Conservation (phyloP, 2,888 invertebrate genomes). For the Tipula confusa region DNA sequence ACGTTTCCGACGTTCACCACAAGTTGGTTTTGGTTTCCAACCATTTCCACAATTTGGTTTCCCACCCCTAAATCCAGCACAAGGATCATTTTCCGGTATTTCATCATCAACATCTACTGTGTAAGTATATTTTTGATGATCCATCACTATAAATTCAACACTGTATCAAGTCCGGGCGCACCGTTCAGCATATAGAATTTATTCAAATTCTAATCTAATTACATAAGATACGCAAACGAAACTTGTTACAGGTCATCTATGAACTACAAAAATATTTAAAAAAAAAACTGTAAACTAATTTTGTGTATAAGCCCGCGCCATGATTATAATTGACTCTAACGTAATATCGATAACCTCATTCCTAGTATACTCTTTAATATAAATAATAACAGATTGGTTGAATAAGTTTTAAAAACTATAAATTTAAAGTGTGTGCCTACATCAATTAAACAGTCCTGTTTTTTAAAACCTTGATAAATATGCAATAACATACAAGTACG, state of each 20-base stretch:
- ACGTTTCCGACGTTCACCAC: constrained; percentile 28
- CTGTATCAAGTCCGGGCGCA: too few relatives aligned
- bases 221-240: too few relatives aligned
- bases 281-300: too few relatives aligned
- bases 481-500: not conserved
- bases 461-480: not conserved
- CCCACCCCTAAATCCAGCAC: not conserved
- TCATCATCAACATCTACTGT: constrained; percentile 10
- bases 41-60: not conserved
- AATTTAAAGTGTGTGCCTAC: not conserved
- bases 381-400: not conserved
- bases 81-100: not conserved
- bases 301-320: not conserved
- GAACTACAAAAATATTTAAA: not conserved
- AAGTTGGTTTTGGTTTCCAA: not conserved
- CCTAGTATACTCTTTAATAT: not conserved
- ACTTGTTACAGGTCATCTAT: not conserved
- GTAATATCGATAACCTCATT: not conserved
- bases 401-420: not conserved
- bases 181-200: not conserved
- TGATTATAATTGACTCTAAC: not conserved
- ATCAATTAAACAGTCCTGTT: not conserved
- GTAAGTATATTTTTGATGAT: not conserved
- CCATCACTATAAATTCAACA: too few relatives aligned
- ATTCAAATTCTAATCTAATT: too few relatives aligned